A percentile compares a stretch with the other conserved stretches of the same genome.
Evolutionary conservation across 2,113 vertebrate species (phyloP).

Genomic region (Tachycineta bicolor): DNA sequence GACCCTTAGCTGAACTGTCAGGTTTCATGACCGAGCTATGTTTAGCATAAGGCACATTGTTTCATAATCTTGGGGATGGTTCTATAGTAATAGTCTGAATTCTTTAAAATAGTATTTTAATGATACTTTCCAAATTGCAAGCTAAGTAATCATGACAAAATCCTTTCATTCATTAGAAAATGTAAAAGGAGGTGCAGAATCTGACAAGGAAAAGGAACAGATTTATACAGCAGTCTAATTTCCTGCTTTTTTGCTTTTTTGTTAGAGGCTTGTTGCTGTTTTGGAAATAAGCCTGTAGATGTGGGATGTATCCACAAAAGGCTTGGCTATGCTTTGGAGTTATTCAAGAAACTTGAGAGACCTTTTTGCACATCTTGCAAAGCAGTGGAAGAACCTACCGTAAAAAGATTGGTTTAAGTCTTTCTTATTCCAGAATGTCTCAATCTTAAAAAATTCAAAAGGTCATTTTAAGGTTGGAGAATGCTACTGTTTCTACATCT

Average conservation of each 20-base stretch:
- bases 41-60: not conserved
- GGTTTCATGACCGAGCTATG: not conserved
- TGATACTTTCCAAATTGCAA: not conserved
- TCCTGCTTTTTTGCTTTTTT: not conserved
- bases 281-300: not conserved
- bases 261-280: not conserved
- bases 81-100: not conserved
- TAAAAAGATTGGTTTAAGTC: not conserved
- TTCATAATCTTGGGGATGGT: not conserved
- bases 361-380: not conserved
- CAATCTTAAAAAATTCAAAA: not conserved
- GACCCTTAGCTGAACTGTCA: not conserved
- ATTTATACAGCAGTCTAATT: not conserved
- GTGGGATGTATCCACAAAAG: not conserved
- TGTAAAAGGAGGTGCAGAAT: not conserved
- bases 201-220: not conserved
- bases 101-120: not conserved
- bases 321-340: not conserved
- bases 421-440: not conserved
- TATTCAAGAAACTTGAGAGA: not conserved
- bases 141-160: not conserved
- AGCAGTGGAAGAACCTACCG: not conserved
- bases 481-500: not conserved
- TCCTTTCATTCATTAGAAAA: not conserved
- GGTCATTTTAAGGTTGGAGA: not conserved